These are phyloP conservation scores for Archocentrus centrarchus DNA, from an alignment of 2,113 vertebrate genomes.

Conservation along the genomic window DNA sequence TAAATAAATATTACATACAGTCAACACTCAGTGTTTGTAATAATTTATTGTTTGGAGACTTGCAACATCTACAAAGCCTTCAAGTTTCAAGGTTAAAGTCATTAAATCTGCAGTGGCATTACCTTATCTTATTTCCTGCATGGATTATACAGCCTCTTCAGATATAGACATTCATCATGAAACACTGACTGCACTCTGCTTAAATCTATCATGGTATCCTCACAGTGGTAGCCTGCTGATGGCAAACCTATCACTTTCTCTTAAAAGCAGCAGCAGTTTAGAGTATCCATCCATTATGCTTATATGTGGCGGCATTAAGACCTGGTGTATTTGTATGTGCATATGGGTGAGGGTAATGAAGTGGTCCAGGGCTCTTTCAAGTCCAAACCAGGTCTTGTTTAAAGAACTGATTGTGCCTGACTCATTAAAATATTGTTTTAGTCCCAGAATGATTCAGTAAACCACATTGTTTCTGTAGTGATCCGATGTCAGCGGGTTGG, in stretches of 20 bases:
- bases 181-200: not conserved
- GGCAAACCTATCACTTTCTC: not conserved
- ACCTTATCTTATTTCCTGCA: not conserved
- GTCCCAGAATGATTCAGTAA: not conserved
- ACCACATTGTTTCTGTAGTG: not conserved
- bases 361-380: not conserved
- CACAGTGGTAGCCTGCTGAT: not conserved
- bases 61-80: not conserved
- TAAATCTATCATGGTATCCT: conserved; percentile 9
- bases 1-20: not conserved
- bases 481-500: rapidly evolving
- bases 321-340: not conserved
- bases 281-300: not conserved
- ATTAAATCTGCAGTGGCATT: not conserved
- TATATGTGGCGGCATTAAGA: not conserved
- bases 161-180: conserved; percentile 5
- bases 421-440: not conserved
- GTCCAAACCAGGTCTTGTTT: not conserved
- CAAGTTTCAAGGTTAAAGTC: not conserved
- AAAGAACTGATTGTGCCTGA: not conserved
- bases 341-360: not conserved
- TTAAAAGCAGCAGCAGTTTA: not conserved
- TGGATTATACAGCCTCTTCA: not conserved
- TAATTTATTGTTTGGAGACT: conserved; percentile 2
- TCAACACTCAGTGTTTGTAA: not conserved